These are phyloP conservation scores for Circaetus gallicus DNA, from an alignment of 2,113 vertebrate species.

Conservation along the genomic window DNA sequence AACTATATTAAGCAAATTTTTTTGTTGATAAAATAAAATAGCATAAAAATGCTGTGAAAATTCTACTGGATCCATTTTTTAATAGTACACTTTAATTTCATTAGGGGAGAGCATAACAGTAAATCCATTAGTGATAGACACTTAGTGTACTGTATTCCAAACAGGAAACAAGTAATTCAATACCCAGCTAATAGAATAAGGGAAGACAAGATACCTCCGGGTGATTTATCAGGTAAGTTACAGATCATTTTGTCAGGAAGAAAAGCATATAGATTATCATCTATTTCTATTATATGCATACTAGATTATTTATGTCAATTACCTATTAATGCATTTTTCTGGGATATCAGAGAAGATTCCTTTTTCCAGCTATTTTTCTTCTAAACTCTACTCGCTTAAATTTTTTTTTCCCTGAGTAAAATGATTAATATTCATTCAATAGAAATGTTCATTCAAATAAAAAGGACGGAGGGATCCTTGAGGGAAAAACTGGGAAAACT, in stretches of 20 bases:
- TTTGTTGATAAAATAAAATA: not conserved
- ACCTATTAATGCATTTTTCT: not conserved
- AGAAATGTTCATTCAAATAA: not conserved
- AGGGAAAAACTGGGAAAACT: not conserved
- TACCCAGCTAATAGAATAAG: constrained; percentile 20
- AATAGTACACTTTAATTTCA: not conserved
- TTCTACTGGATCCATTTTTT: not conserved
- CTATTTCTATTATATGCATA: not conserved
- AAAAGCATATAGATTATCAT: not conserved
- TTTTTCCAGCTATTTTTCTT: not conserved
- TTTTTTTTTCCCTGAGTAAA: not conserved
- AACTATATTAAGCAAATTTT: not conserved
- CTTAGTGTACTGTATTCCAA: not conserved
- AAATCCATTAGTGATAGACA: not conserved
- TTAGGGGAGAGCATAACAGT: not conserved
- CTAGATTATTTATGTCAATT: not conserved
- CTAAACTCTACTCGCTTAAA: not conserved
- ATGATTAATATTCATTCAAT: not conserved
- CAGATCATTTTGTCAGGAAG: not conserved
- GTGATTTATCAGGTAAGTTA: not conserved
- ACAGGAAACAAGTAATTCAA: constrained; percentile 32
- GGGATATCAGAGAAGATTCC: not conserved
- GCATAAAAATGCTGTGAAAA: not conserved
- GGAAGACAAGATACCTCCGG: not conserved
- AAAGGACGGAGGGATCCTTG: not conserved